Conservation (phyloP, 2,888 invertebrate genomes). For the Campopleginae sp. region DNA sequence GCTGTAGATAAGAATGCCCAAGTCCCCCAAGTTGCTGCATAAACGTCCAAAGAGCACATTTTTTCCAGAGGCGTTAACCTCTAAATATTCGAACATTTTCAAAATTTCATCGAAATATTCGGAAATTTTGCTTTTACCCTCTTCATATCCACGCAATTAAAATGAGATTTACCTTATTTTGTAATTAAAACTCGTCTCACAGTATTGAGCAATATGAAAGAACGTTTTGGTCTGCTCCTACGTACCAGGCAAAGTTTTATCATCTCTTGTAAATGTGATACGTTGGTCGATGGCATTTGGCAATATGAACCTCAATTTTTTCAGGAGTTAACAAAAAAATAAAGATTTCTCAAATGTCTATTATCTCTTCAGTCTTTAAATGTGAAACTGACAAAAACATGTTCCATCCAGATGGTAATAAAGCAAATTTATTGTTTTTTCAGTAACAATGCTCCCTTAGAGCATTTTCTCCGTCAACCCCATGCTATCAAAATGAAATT, state of each 20-base stretch:
- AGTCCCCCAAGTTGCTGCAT: background rate
- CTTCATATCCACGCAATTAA: background rate
- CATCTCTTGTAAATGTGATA: background rate
- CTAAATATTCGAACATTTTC: background rate
- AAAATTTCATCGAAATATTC: background rate
- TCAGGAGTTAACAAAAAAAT: background rate
- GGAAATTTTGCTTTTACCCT: background rate
- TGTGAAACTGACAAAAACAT: no score
- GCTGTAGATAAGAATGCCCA: background rate
- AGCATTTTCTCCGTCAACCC: no score
- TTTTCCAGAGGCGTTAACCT: background rate
- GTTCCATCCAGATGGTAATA: no score
- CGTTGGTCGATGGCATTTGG: no score
- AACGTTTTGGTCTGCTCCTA: background rate
- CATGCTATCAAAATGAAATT: no score
- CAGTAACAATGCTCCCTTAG: no score
- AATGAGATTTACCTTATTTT: background rate
- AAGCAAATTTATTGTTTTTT: no score
- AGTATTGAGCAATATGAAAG: background rate
- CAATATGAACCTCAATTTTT: background rate
- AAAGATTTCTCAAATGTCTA: no score
- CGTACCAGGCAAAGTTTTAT: background rate
- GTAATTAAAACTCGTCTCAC: background rate
- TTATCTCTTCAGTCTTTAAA: no score
- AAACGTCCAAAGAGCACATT: background rate